Base-by-base conservation (phyloP, 2,797 vertebrate species). In the Paratrypauchen microcephalus region DNA sequence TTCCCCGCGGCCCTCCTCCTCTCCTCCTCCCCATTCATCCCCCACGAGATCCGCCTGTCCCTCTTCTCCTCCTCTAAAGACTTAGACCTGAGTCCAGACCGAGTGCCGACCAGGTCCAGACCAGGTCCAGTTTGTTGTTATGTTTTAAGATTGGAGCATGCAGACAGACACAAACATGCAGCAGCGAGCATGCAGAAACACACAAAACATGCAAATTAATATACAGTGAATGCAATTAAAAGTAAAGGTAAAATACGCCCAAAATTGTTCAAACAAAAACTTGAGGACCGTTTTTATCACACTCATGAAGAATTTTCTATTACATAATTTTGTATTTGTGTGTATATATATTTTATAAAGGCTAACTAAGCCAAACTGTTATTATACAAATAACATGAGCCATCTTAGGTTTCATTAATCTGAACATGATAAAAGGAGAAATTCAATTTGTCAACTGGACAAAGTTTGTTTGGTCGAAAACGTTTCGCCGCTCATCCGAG, bases 51-150 rank as follows among this genome's bases (percentile, higher is more conserved):
- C 82, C 92, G 86, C 76, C 89, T 91, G 47, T 94, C 91, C 71
- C 90, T 93, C 87, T 91, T 94, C 71, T 93, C 92, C 69, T 94
- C 92, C 76, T 94, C 93, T 90, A 94, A 88, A 0, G 94, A 94
- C 79, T 92, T 94, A 83, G 91, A 93, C 69, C 90, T 87, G 83
- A 86, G 70, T 61, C 16, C 62, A 41, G 39, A 39, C 9, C 39
- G 58, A 78, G 83, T 72, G 56, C 61, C 81, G 75, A 5, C 23
- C 19, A 57, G 77, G 84, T 73, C 59, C 64, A 83, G 74, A 8
- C 26, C 15, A 15, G 8, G 13, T 6, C 13, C 26, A 58, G 52
- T 54, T 75, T 41, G 52, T 32, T 54, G 36, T 72, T n/a, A 24
- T 41, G 55, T 0, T 57, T 18, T 7, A 11, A 28, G 47, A 70